These are phyloP conservation scores for Cnemophilus loriae DNA, from an alignment of 2,113 vertebrate species.

Conservation along the genomic window DNA sequence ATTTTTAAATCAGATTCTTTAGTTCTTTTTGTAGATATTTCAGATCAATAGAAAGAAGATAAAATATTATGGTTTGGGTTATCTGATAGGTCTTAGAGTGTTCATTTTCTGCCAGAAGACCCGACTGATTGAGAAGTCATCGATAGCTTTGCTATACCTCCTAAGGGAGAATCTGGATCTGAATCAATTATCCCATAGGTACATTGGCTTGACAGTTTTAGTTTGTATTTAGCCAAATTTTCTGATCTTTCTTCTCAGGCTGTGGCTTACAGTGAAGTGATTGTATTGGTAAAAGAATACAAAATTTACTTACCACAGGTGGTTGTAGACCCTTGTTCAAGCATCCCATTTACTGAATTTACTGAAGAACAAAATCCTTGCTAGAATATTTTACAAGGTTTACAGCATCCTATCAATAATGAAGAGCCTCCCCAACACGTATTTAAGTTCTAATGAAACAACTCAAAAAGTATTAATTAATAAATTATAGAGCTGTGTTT, in stretches of 20 bases:
- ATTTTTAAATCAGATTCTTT: not conserved
- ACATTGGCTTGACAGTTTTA: not conserved
- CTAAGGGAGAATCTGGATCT: not conserved
- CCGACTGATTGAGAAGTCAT: accelerated
- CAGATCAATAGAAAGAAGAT: not conserved
- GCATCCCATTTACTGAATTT: not conserved
- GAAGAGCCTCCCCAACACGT: not conserved
- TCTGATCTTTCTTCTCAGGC: not conserved
- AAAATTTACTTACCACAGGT: not conserved
- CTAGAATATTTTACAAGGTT: not conserved
- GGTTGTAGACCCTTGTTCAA: not conserved
- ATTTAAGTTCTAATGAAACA: not conserved
- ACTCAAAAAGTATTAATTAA: not conserved
- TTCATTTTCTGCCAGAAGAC: not conserved
- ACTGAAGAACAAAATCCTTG: not conserved
- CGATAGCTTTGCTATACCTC: not conserved
- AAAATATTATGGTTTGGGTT: not conserved
- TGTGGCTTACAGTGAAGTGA: not conserved
- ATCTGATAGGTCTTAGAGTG: not conserved
- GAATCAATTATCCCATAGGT: not conserved
- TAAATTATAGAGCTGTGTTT: not conserved
- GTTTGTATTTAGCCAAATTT: not conserved
- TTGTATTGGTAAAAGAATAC: not conserved
- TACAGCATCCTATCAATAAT: not conserved
- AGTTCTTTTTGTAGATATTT: not conserved